Evolutionary conservation across 2,888 invertebrate species (phyloP).

Genomic region (Ellobium chinense): DNA sequence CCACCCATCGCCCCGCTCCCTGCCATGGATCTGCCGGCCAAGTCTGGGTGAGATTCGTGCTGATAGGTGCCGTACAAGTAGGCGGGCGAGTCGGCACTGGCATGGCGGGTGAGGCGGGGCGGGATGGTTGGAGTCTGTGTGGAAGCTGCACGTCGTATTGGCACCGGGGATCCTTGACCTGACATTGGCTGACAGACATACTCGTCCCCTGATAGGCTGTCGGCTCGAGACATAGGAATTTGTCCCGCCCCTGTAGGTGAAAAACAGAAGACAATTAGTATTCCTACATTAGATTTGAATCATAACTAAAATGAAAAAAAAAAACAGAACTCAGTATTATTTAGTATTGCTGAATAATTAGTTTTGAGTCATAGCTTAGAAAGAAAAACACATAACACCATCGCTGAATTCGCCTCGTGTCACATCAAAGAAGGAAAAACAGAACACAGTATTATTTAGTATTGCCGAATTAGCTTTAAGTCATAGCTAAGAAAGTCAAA

Average conservation of each 20-base stretch:
- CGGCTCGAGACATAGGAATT: slow-evolving; percentile 48
- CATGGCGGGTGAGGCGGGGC: slow-evolving; percentile 58
- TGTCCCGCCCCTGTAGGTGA: slow-evolving; percentile 52
- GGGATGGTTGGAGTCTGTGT: slow-evolving; percentile 65
- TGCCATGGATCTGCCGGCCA: slow-evolving; percentile 8
- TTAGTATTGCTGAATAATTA: too few species aligned
- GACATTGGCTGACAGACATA: slow-evolving; percentile 47
- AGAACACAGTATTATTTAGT: too few species aligned
- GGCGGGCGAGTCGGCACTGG: slow-evolving; percentile 47
- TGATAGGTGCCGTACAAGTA: slow-evolving; percentile 48
- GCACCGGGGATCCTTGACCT: slow-evolving; percentile 59
- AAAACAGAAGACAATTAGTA: too few species aligned
- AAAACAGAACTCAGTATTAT: too few species aligned
- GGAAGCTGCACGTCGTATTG: slow-evolving; percentile 63
- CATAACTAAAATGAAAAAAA: too few species aligned
- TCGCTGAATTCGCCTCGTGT: too few species aligned
- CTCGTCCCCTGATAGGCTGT: slow-evolving; percentile 49
- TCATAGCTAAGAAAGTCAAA: too few species aligned
- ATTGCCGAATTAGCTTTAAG: too few species aligned
- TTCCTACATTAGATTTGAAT: too few species aligned
- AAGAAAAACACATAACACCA: too few species aligned
- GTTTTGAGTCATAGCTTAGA: too few species aligned
- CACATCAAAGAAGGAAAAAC: too few species aligned
- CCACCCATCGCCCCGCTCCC: slow-evolving; percentile 38
- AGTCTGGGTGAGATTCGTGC: slow-evolving; percentile 45